A percentile compares a stretch with the other conserved stretches of the same genome.
phyloP scores from a whole-genome alignment of 2,888 invertebrate genomes.

The Cheilosia pagana region DNA sequence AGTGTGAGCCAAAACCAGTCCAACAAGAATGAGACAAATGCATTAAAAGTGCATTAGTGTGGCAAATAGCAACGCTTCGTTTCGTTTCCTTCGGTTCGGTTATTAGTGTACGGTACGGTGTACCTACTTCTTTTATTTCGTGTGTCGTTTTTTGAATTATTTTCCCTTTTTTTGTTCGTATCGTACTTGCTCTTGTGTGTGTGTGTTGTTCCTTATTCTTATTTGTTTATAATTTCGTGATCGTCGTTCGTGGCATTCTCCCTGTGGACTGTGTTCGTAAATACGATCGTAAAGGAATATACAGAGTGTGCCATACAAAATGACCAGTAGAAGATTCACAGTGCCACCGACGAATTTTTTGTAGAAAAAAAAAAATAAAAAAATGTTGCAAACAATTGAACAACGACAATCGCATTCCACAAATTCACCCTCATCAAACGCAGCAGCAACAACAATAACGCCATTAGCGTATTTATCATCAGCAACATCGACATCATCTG shows the following conservation, averaged over 20 bases:
- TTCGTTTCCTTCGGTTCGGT: constrained; percentile 23
- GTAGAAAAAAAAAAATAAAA: constrained; percentile 76
- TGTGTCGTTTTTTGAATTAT: constrained; percentile 43
- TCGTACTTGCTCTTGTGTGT: not conserved
- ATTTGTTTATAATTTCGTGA: constrained; percentile 40
- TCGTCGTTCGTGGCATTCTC: constrained; percentile 35
- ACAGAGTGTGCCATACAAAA: constrained; percentile 51
- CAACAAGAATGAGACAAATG: constrained; percentile 72
- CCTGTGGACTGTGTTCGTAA: constrained; percentile 6
- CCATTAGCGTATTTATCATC: constrained; percentile 54
- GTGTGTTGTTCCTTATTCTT: constrained; percentile 11
- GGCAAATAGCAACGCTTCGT: constrained; percentile 53
- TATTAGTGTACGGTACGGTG: constrained; percentile 15
- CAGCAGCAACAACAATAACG: constrained; percentile 68
- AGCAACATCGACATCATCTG: constrained; percentile 77
- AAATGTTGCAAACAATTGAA: constrained; percentile 79
- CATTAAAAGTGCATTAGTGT: constrained; percentile 66
- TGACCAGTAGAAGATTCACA: constrained; percentile 45
- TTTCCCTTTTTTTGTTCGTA: constrained; percentile 16
- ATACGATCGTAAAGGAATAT: constrained; percentile 7
- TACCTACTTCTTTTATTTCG: constrained; percentile 42
- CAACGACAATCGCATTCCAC: constrained; percentile 72
- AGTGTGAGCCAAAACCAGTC: constrained; percentile 59
- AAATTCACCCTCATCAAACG: constrained; percentile 66
- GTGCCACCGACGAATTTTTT: constrained; percentile 25